Conservation (phyloP, 35 echinoderm and acorn worm genomes). For the Amphiura filiformis region DNA sequence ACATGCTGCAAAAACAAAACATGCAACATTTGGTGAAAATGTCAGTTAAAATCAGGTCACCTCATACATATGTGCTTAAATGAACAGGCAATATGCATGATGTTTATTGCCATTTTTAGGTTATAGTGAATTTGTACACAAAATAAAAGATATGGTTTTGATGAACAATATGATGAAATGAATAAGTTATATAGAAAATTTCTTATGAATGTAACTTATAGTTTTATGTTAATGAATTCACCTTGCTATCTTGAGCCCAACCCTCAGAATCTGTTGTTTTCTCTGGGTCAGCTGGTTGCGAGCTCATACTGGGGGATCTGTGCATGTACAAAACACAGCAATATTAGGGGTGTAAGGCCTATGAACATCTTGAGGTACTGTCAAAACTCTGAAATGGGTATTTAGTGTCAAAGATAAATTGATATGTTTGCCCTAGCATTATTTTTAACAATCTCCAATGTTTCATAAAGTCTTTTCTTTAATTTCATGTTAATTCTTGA, state of each 20-base stretch:
- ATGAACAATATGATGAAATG: no score
- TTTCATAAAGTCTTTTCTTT: not conserved
- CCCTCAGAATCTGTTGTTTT: not conserved
- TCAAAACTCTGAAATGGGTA: no score
- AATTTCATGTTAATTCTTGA: not conserved
- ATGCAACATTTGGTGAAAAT: not conserved
- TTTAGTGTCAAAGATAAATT: not conserved
- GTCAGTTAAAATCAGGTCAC: not conserved
- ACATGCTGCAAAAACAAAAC: no score
- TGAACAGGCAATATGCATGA: no score
- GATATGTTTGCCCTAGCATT: not conserved
- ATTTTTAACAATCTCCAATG: not conserved
- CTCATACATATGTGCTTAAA: not conserved
- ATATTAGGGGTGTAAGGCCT: not conserved
- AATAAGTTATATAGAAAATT: no score
- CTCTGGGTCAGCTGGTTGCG: slow-evolving; percentile 19
- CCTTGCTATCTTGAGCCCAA: slow-evolving; percentile 10
- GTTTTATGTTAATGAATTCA: not conserved
- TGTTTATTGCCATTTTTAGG: no score
- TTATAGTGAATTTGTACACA: no score
- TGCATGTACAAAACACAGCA: slow-evolving; percentile 1
- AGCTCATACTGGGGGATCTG: slow-evolving; percentile 44
- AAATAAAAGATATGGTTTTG: no score
- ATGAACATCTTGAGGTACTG: not conserved
- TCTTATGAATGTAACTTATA: not conserved